Evolutionary conservation across 2,113 vertebrate genomes (phyloP).

Genomic region (Hemiscyllium ocellatum): DNA sequence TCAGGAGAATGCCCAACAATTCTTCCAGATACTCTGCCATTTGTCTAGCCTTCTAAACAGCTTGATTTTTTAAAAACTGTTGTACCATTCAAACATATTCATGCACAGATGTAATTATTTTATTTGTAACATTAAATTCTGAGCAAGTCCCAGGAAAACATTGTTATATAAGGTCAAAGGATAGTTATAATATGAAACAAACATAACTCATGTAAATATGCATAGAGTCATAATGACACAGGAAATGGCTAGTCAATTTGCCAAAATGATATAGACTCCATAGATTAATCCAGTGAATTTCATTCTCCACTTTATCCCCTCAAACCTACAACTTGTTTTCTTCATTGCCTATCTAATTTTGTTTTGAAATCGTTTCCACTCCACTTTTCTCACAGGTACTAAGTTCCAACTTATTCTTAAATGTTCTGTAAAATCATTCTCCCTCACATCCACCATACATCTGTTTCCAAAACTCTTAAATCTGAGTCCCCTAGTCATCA

Average conservation of each 20-base stretch:
- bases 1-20: neutral
- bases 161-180: neutral
- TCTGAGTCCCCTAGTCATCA: neutral
- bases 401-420: neutral
- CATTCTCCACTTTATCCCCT: too few species aligned
- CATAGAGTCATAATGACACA: neutral
- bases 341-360: too few species aligned
- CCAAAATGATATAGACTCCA: too few species aligned
- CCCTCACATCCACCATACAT: neutral
- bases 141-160: neutral
- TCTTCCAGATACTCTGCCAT: neutral
- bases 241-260: too few species aligned
- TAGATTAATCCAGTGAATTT: too few species aligned
- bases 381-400: neutral
- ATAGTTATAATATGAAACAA: neutral
- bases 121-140: neutral
- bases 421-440: neutral
- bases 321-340: too few species aligned
- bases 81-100: neutral
- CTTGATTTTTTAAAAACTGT: neutral
- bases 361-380: too few species aligned
- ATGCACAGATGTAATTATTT: neutral
- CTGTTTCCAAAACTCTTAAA: neutral
- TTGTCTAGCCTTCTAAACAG: neutral
- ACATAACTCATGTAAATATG: neutral